Conservation (phyloP, 2,797 vertebrate genomes). For the Octomys mimax region DNA sequence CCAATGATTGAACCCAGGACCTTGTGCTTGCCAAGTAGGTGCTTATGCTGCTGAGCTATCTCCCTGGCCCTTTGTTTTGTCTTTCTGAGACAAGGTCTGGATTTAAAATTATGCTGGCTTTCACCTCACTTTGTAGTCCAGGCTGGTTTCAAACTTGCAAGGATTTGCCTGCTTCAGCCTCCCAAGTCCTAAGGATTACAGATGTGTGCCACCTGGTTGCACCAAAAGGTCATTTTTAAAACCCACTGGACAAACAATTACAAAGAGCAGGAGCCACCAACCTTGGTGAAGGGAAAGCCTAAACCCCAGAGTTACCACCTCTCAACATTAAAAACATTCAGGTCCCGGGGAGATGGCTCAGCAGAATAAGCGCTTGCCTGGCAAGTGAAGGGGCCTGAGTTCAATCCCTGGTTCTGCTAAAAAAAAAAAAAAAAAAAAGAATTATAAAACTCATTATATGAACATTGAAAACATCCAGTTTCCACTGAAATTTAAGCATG, state of each 20-base stretch:
- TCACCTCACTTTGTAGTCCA: too few species aligned
- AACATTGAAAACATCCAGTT: background rate
- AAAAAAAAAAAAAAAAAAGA: too few species aligned
- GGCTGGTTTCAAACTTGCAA: too few species aligned
- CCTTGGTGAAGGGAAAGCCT: background rate
- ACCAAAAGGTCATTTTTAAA: background rate
- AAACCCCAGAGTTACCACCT: background rate
- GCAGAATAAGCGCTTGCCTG: too few species aligned
- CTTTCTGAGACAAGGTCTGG: background rate
- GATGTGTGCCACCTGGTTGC: background rate
- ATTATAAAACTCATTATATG: too few species aligned
- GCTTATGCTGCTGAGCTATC: too few species aligned
- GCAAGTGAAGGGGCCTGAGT: too few species aligned
- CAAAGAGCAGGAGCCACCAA: background rate
- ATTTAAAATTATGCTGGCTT: background rate
- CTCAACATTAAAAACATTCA: background rate
- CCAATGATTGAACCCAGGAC: too few species aligned
- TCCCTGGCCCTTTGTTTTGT: too few species aligned
- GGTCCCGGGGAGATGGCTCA: too few species aligned
- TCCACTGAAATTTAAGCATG: background rate
- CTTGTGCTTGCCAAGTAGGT: too few species aligned
- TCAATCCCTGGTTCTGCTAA: too few species aligned
- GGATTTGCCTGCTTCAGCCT: background rate
- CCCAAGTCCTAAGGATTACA: background rate
- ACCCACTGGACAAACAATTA: background rate